phyloP scores from a whole-genome alignment of 2,888 invertebrate genomes.

The Nemotelus nigrinus region DNA sequence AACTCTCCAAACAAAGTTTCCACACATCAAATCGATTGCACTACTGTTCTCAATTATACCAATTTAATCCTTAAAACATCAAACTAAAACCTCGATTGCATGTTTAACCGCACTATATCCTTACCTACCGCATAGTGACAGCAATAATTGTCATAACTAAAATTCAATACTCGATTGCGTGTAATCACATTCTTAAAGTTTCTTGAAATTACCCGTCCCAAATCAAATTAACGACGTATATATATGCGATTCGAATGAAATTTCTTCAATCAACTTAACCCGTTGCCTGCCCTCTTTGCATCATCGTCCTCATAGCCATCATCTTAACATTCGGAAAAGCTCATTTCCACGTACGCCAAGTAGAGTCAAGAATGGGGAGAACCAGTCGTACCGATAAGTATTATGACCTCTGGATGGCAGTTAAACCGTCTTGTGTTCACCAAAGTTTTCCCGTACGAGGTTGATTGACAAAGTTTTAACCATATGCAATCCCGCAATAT shows the following conservation, averaged over 20 bases:
- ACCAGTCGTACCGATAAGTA: not conserved
- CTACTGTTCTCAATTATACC: too few species aligned
- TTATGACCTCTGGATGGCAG: not conserved
- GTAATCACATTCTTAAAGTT: constrained; percentile 33
- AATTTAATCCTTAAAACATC: too few species aligned
- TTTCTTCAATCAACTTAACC: too few species aligned
- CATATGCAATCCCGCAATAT: constrained; percentile 43
- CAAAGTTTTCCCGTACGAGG: constrained; percentile 16
- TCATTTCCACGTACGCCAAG: constrained; percentile 29
- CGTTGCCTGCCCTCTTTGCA: too few species aligned
- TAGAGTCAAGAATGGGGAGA: not conserved
- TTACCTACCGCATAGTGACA: constrained; percentile 12
- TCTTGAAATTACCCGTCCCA: not conserved
- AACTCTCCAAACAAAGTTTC: too few species aligned
- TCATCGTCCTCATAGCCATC: too few species aligned
- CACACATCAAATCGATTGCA: too few species aligned
- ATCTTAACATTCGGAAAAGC: not conserved
- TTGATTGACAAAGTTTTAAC: constrained; percentile 44
- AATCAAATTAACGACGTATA: too few species aligned
- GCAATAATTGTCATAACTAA: constrained; percentile 33
- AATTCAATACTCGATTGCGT: constrained; percentile 34
- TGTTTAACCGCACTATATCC: constrained; percentile 13
- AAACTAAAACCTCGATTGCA: not conserved
- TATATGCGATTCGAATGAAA: too few species aligned
- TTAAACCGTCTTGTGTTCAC: not conserved